A percentile compares a stretch with the other conserved stretches of the same genome.
Conservation (phyloP, 2,113 vertebrate species). For the Coregonus clupeaformis region DNA sequence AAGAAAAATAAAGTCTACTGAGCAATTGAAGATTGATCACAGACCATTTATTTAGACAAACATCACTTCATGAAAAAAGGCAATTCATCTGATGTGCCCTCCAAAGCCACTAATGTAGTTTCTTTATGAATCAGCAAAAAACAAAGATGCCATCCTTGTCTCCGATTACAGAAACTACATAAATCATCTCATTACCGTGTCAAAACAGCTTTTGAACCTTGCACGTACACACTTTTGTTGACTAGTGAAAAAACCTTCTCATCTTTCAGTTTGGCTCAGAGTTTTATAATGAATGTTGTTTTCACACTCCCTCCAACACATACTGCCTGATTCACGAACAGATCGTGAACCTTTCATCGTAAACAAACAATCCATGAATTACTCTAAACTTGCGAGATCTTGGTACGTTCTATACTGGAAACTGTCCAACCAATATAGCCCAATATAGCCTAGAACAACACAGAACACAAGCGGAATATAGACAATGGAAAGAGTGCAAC, state of each 20-base stretch:
- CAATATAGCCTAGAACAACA: not conserved
- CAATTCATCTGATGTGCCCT: constrained; percentile 70
- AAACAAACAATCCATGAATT: too few species aligned
- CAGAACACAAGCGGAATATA: not conserved
- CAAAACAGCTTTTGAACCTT: constrained; percentile 59
- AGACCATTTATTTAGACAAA: constrained; percentile 71
- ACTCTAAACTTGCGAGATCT: too few species aligned
- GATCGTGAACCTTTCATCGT: not conserved
- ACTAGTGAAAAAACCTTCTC: constrained; percentile 27
- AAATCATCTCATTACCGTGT: constrained; percentile 70
- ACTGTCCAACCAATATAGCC: not conserved
- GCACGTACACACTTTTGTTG: constrained; percentile 36
- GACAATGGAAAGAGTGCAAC: not conserved
- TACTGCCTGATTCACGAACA: constrained; percentile 20
- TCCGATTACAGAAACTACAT: constrained; percentile 56
- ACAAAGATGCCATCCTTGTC: constrained; percentile 49
- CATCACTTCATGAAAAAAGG: constrained; percentile 62
- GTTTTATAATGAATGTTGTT: constrained; percentile 51
- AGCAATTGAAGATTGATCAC: constrained; percentile 71
- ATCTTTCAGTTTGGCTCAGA: constrained; percentile 37
- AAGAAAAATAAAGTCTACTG: constrained; percentile 62
- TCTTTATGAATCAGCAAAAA: constrained; percentile 65
- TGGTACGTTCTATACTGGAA: too few species aligned
- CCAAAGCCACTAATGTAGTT: constrained; percentile 40
- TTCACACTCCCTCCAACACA: constrained; percentile 9